phyloP scores from a whole-genome alignment of 2,113 vertebrate genomes.

The Syrrhaptes paradoxus region DNA sequence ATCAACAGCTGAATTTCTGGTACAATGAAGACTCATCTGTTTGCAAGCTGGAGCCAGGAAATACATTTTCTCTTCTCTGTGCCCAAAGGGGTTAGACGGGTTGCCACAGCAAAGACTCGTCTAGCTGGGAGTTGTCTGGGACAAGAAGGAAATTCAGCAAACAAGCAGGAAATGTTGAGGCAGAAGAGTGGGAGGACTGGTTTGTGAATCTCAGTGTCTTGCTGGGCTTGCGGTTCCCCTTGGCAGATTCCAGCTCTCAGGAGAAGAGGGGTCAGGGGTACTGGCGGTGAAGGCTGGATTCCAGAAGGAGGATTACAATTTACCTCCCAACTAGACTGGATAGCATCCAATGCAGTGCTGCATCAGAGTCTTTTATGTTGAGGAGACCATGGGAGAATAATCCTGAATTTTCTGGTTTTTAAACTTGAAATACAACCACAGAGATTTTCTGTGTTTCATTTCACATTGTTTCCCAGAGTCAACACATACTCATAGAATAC shows the following conservation, averaged over 20 bases:
- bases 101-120: conserved; percentile 47
- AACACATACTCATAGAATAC: background rate
- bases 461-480: conserved; percentile 21
- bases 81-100: background rate
- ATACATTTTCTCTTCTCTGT: background rate
- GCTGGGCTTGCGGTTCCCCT: conserved; percentile 30
- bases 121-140: conserved; percentile 12
- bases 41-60: conserved; percentile 25
- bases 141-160: conserved; percentile 5
- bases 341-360: background rate
- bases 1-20: background rate
- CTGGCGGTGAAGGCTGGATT: background rate
- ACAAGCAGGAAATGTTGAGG: background rate
- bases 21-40: background rate
- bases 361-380: conserved; percentile 11
- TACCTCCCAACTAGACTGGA: conserved; percentile 63
- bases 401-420: background rate
- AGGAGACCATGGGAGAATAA: conserved; percentile 28
- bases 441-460: background rate
- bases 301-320: conserved; percentile 21
- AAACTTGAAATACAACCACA: conserved; percentile 29
- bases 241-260: conserved; percentile 40
- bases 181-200: background rate
- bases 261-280: background rate
- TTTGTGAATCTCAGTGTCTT: background rate